A percentile compares a stretch with the other conserved stretches of the same genome.
Conservation (phyloP, 2,113 vertebrate species). For the Melanerpes formicivorus region DNA sequence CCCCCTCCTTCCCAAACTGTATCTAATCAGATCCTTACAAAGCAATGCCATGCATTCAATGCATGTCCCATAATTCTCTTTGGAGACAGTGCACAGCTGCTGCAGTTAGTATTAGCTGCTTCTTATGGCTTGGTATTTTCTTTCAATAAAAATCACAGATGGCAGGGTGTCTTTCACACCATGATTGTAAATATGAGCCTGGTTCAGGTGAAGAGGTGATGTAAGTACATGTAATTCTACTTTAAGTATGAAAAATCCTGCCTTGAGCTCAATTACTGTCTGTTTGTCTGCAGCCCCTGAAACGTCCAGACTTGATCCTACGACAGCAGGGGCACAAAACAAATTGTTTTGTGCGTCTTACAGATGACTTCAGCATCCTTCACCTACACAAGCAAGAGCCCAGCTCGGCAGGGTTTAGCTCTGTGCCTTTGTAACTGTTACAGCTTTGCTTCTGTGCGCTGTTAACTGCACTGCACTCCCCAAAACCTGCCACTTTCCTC, state of each 20-base stretch:
- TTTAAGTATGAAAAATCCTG: conserved; percentile 32
- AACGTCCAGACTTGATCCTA: not conserved
- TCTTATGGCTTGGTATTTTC: conserved; percentile 75
- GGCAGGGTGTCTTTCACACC: conserved; percentile 66
- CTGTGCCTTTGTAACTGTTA: not conserved
- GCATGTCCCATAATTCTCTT: conserved; percentile 76
- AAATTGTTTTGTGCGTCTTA: not conserved
- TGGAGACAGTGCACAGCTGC: conserved; percentile 81
- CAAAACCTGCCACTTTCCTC: not conserved
- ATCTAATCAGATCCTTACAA: conserved; percentile 67
- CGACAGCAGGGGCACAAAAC: not conserved
- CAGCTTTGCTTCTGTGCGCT: not conserved
- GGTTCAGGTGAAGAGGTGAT: conserved; percentile 63
- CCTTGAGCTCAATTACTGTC: conserved; percentile 3
- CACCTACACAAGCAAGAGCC: fast-evolving
- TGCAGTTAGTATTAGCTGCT: conserved; percentile 74
- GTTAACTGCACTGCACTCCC: too few relatives aligned
- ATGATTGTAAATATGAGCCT: conserved; percentile 57
- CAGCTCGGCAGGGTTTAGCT: not conserved
- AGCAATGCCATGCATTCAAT: conserved; percentile 69
- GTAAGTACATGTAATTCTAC: conserved; percentile 65
- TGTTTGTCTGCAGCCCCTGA: conserved; percentile 21
- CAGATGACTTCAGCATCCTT: not conserved
- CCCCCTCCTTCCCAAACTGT: conserved; percentile 46
- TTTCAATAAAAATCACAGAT: conserved; percentile 81